These are phyloP conservation scores for Drosophila sordidula DNA, from an alignment of 2,888 invertebrate species.

Conservation along the genomic window DNA sequence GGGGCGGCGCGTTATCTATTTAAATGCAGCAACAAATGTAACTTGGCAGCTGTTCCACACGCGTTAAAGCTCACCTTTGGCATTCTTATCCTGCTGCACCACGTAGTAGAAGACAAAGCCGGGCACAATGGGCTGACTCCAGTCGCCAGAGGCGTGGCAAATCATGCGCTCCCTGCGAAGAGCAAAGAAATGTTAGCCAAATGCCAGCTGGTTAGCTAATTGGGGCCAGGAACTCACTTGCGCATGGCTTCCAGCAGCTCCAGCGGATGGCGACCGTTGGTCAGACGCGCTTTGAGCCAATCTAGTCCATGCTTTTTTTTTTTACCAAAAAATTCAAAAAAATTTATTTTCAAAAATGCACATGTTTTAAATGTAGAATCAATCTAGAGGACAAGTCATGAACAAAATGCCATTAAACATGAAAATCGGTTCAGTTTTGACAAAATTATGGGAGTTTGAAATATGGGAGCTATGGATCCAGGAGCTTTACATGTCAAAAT, in stretches of 20 bases:
- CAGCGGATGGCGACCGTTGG: constrained; percentile 88
- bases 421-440: no score
- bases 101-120: constrained; percentile 98
- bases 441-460: no score
- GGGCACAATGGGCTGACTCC: constrained; percentile 91
- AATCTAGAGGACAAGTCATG: no score
- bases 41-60: background rate
- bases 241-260: constrained; percentile 89
- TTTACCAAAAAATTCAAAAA: no score
- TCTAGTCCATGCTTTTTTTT: no score
- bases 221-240: constrained; percentile 61
- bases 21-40: background rate
- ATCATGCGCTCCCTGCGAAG: constrained; percentile 90
- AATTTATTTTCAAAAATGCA: no score
- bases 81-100: constrained; percentile 86
- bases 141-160: constrained; percentile 96
- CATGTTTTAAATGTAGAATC: no score
- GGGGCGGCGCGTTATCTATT: constrained; percentile 88
- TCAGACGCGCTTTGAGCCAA: constrained; percentile 94
- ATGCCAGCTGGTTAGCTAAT: no score
- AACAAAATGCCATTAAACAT: no score
- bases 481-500: no score
- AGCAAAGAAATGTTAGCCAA: no score
- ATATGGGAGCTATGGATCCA: no score
- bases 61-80: constrained; percentile 72